Conservation (phyloP, 2,113 vertebrate species). For the Pardalotus punctatus region DNA sequence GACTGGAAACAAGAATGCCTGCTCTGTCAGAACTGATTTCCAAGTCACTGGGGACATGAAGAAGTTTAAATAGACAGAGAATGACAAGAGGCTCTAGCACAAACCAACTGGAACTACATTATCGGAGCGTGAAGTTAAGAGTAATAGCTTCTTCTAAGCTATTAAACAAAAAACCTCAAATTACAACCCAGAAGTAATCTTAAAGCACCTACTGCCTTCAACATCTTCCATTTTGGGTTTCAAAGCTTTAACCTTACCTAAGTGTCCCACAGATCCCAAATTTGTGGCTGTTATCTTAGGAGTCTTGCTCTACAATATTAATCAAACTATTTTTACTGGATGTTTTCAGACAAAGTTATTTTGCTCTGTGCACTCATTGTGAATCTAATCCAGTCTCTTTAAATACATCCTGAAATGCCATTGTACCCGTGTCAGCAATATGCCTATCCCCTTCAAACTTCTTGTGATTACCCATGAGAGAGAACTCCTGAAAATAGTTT, state of each 20-base stretch:
- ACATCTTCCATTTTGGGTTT: neutral
- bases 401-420: neutral
- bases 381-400: neutral
- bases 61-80: neutral
- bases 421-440: neutral
- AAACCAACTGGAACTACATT: neutral
- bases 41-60: neutral
- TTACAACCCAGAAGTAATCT: neutral
- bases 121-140: neutral
- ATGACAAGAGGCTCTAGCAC: neutral
- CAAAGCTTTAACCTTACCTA: neutral
- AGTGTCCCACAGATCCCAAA: neutral
- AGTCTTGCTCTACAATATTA: neutral
- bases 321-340: neutral
- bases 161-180: neutral
- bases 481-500: neutral
- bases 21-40: constrained; percentile 5
- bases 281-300: neutral
- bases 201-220: neutral
- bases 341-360: neutral
- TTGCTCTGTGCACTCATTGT: neutral
- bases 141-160: neutral
- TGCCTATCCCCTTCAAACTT: neutral
- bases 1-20: neutral
- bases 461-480: neutral